phyloP scores from a whole-genome alignment of 2,888 invertebrate genomes.

The Crocallis elinguaria region DNA sequence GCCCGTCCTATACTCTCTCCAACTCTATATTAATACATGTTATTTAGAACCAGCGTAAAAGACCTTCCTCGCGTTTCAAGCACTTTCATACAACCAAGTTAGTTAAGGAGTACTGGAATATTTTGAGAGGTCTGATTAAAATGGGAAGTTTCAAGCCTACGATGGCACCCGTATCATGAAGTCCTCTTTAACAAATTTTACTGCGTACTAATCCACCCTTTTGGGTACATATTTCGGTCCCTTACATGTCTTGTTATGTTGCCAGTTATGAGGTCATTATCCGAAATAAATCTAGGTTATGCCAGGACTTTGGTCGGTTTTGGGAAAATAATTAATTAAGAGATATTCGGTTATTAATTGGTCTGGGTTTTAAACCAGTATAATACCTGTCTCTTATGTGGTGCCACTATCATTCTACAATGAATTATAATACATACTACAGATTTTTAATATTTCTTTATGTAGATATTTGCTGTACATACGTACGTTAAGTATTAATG shows the following conservation, averaged over 20 bases:
- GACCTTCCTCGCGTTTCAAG: conserved; percentile 30
- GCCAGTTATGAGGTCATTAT: conserved; percentile 77
- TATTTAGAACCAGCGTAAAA: conserved; percentile 47
- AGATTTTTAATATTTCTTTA: too few species aligned
- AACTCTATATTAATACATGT: conserved; percentile 64
- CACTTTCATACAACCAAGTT: conserved; percentile 6
- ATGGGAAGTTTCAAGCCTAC: conserved; percentile 56
- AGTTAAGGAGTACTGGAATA: not conserved
- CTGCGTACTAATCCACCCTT: conserved; percentile 79
- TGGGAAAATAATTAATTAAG: conserved; percentile 67
- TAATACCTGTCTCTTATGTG: too few species aligned
- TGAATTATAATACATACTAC: too few species aligned
- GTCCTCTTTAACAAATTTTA: conserved; percentile 82
- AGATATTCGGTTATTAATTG: conserved; percentile 56
- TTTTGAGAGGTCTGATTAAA: conserved; percentile 42
- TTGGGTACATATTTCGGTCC: conserved; percentile 62
- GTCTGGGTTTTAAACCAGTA: conserved; percentile 38
- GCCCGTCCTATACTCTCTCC: conserved; percentile 64
- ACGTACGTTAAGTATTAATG: too few species aligned
- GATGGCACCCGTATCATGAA: conserved; percentile 70
- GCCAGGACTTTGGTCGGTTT: conserved; percentile 61
- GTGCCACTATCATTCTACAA: too few species aligned
- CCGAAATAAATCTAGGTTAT: conserved; percentile 79
- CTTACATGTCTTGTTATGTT: conserved; percentile 73
- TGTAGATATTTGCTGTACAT: too few species aligned